These are phyloP conservation scores for Thomomys bottae DNA, from an alignment of 2,113 vertebrate genomes.

Conservation along the genomic window DNA sequence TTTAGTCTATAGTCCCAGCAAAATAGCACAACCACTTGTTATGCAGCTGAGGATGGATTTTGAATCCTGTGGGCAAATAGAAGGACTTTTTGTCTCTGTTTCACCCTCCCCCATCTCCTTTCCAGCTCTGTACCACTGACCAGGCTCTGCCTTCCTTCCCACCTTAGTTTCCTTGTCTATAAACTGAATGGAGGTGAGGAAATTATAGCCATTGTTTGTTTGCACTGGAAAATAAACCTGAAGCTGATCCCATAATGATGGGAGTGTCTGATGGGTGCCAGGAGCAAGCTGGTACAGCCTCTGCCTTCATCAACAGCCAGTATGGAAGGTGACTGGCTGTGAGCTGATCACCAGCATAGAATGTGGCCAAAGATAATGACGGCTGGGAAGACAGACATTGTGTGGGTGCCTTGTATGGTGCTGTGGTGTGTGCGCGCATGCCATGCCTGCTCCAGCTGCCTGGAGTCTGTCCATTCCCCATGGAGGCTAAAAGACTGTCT, in stretches of 20 bases:
- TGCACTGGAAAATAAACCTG: neutral
- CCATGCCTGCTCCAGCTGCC: neutral
- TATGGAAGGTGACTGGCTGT: neutral
- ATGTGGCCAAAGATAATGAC: no score
- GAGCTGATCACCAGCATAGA: neutral
- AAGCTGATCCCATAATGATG: neutral
- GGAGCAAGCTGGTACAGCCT: neutral
- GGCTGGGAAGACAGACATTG: no score
- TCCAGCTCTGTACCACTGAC: neutral
- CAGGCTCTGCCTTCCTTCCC: neutral
- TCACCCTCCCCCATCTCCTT: fast-evolving
- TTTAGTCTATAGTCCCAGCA: neutral
- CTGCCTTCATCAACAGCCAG: neutral
- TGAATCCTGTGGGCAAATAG: neutral
- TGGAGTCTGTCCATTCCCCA: no score
- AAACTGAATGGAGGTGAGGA: neutral
- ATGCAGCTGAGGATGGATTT: neutral
- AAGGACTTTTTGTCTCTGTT: neutral
- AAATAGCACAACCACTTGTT: neutral
- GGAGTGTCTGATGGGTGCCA: neutral
- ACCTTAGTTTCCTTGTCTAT: neutral
- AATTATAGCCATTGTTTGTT: neutral
- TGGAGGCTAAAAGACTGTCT: neutral
- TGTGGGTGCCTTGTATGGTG: no score
- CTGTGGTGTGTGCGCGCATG: fast-evolving